Evolutionary conservation across 1,140 invertebrate species (phyloP).

Genomic region (Drosophila insularis): DNA sequence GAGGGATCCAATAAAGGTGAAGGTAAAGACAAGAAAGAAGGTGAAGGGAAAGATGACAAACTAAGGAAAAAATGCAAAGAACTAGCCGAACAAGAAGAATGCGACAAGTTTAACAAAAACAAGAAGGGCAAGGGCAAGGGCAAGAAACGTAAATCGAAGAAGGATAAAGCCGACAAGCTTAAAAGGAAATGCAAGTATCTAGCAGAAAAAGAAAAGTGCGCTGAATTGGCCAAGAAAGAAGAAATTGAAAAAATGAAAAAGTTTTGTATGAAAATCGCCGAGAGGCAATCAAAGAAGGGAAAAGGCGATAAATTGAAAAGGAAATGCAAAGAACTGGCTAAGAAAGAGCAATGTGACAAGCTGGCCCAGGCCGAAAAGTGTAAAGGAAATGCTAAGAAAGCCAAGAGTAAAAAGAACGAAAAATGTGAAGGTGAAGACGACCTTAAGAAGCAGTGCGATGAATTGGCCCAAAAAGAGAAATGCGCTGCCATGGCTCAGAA

Average conservation of each 20-base stretch:
- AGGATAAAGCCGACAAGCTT: background rate
- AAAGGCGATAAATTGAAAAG: background rate
- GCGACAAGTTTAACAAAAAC: background rate
- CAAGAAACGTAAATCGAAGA: background rate
- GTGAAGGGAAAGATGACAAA: background rate
- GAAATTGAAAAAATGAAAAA: background rate
- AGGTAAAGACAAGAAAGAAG: background rate
- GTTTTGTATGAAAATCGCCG: background rate
- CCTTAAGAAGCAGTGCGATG: background rate
- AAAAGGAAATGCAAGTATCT: background rate
- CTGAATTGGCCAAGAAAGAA: background rate
- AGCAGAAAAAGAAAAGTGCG: background rate
- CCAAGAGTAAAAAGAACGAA: background rate
- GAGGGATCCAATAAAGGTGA: background rate
- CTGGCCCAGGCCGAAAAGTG: conserved; percentile 15
- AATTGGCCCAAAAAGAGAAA: background rate
- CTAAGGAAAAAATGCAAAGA: conserved; percentile 17
- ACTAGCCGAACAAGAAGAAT: background rate
- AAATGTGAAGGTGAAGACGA: background rate
- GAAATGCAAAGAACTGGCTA: background rate
- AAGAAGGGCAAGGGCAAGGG: background rate
- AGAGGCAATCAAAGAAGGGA: background rate
- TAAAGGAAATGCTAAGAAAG: background rate
- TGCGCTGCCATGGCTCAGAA: conserved; percentile 9
- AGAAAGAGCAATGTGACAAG: conserved; percentile 11